Percentiles rank a stretch among this genome's conserved stretches.
phyloP scores from a whole-genome alignment of 2,888 invertebrate species.

The Netelia inedita region DNA sequence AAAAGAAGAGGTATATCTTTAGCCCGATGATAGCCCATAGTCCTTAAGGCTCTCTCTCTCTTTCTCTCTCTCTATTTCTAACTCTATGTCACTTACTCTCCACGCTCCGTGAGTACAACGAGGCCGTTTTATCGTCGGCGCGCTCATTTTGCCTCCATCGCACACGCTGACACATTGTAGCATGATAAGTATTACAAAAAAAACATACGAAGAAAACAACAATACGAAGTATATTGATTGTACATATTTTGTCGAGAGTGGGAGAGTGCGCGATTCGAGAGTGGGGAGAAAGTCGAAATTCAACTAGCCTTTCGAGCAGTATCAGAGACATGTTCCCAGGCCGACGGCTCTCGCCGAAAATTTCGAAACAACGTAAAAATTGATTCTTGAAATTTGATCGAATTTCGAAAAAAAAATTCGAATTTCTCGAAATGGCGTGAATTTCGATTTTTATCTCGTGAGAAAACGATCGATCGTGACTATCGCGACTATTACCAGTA shows the following conservation, averaged over 20 bases:
- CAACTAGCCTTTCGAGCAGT: background rate
- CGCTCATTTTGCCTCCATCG: slow-evolving; percentile 53
- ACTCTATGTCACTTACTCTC: slow-evolving; percentile 30
- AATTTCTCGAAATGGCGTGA: background rate
- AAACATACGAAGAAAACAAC: slow-evolving; percentile 16
- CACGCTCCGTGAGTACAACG: slow-evolving; percentile 25
- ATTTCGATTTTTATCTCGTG: background rate
- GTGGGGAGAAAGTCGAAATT: background rate
- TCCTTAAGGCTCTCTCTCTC: slow-evolving; percentile 42
- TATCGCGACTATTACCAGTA: background rate
- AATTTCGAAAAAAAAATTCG: background rate
- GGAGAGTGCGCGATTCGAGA: background rate
- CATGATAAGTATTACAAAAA: slow-evolving; percentile 46
- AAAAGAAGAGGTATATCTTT: slow-evolving; percentile 11
- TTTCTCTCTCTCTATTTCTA: slow-evolving; percentile 21
- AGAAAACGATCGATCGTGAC: background rate
- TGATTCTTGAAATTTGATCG: background rate
- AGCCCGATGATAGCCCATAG: slow-evolving; percentile 44
- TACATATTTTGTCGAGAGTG: slow-evolving; percentile 40
- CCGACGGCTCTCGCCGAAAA: background rate
- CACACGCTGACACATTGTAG: slow-evolving; percentile 54
- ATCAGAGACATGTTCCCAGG: background rate
- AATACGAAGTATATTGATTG: slow-evolving; percentile 40
- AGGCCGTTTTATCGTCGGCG: slow-evolving; percentile 30
- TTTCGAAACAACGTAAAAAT: background rate